Evolutionary conservation across 2,113 vertebrate genomes (phyloP), one percentile per base, ranked within the genome.

Genomic region (Labeo catla): DNA sequence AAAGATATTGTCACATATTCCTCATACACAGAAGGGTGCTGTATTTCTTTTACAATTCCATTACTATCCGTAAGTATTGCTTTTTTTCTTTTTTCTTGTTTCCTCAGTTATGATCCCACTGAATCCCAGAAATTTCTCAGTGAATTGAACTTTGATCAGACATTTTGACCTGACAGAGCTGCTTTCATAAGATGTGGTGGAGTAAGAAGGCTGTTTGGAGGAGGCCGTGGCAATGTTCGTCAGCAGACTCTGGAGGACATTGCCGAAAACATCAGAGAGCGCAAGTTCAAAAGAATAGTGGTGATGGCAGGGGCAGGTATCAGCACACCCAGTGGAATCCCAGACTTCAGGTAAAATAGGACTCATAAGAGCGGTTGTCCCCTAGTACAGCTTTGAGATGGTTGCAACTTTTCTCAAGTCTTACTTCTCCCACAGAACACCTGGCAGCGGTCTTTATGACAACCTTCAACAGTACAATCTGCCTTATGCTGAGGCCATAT

Each of bases 281-380:
- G 84, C 89, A 89, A 92, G 72, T 96, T 93, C 86, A 92, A 11
- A 13, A 92, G 93, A 13, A 94, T 99, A 19, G 94, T 98, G 89
- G 97, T 96, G 93, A 99, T 99, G 97, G 96, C 93, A 0, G 98
- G 98, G 0, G 98, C 98, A 0, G 98, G 98, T 34, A 97, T 99
- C 86, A 98, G 98, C 93, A 99, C 98, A 0, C 96, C 97, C 1
- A 99, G 98, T 0, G 97, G 98, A 85, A 98, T 99, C 89, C 97
- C 97, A 0, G 98, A 99, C 84, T 99, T 99, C 92, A 97, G 98
- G 98, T 98, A 83, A 84, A 79, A 15, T 3, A 61, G 19, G 12
- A 11, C n/a, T 83, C 21, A 63, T 23, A 57, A 65, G 4, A 6
- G 54, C 23, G 8, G 6, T 45, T 43, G 19, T 45, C 39, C 6